Base-by-base conservation (phyloP, 2,888 invertebrate genomes). In the Callosobruchus maculatus region DNA sequence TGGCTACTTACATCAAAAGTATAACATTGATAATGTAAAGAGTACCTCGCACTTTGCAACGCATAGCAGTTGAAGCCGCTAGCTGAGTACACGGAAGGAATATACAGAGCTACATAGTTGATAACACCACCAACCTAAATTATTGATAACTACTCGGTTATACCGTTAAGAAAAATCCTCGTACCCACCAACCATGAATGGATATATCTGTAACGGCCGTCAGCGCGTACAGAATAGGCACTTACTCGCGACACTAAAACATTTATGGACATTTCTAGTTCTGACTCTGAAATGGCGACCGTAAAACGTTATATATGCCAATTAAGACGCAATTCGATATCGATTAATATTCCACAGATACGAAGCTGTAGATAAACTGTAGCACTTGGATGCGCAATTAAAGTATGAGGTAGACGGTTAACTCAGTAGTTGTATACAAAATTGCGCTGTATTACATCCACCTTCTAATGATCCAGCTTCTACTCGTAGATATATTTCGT, bases 41-140 rank as follows among this genome's bases (percentile, higher is more conserved):
- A n/a, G n/a, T n/a, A n/a, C n/a, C n/a, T n/a, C n/a, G n/a, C n/a
- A n/a, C n/a, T n/a, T n/a, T n/a, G n/a, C n/a, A 26, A 26, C 7
- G 26, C 26, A 2, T 7, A 49, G 13, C 49, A 13, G 49, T 5
- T 49, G 1, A 13, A 49, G 49, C 49, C 1, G 49, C 13, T 13
- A 49, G 49, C 13, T 49, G 13, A 49, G 13, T 49, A 73, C 75
- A 74, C 75, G 78, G 78, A 78, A 77, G 77, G 75, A 77, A 73
- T 74, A 77, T 69, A 73, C 73, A 71, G 74, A 70, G n/a, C n/a
- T 73, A 71, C 26, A 26, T 2, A 26, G 49, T 13, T 49, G 49
- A 49, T 49, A 49, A 49, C 49, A 13, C 5, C 3, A 49, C 49
- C 49, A 70, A 74, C 70, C 71, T 77, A 73, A 75, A 73, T 74